Percentiles rank a stretch among this genome's conserved stretches.
Conservation (phyloP, 1,140 invertebrate genomes). For the Rhopalosiphum maidis region DNA sequence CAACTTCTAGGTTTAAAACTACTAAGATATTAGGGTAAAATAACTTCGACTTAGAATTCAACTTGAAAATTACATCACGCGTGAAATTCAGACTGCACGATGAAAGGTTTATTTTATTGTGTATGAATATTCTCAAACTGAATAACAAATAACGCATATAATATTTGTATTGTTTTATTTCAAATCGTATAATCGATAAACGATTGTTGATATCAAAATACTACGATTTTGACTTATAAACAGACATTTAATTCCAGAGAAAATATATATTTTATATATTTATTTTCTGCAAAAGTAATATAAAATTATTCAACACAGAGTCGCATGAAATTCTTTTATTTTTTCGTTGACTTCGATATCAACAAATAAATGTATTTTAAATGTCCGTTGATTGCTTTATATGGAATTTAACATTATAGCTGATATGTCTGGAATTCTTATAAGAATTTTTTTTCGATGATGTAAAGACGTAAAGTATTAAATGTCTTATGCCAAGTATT, state of each 20-base stretch:
- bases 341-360: neutral
- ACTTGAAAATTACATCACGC: neutral
- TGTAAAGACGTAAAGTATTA: neutral
- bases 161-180: neutral
- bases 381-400: neutral
- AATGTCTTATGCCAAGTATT: neutral
- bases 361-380: conserved; percentile 5
- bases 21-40: neutral
- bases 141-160: neutral
- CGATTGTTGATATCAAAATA: neutral
- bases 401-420: neutral
- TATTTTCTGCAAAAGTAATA: neutral
- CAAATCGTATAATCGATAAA: neutral
- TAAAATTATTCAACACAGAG: neutral
- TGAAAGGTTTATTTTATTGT: neutral
- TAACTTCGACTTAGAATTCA: neutral
- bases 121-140: neutral
- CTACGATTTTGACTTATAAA: neutral
- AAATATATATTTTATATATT: neutral
- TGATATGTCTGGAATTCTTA: neutral
- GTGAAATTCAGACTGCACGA: neutral
- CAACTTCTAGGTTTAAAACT: neutral
- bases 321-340: neutral
- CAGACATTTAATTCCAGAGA: neutral
- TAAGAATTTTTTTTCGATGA: neutral